Conservation (phyloP, 2,113 vertebrate species). For the Cottus gobio region DNA sequence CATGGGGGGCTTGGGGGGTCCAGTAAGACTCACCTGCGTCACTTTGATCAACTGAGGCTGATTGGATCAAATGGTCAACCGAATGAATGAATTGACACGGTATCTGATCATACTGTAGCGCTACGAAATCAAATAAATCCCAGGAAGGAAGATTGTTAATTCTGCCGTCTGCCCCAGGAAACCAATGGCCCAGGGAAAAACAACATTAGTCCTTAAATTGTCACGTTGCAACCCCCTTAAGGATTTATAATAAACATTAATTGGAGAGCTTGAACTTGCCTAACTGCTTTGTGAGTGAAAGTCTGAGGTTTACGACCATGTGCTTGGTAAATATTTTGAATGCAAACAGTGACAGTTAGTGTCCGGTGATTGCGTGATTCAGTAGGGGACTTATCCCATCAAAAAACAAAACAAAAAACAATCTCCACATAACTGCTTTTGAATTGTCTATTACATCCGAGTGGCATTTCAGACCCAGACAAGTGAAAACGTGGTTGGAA, state of each 20-base stretch:
- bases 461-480: conserved; percentile 30
- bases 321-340: conserved; percentile 58
- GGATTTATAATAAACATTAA: not conserved
- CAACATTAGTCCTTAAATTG: not conserved
- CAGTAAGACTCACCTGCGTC: not conserved
- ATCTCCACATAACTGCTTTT: conserved; percentile 46
- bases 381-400: conserved; percentile 45
- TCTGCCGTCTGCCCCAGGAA: not conserved
- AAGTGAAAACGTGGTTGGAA: conserved; percentile 27
- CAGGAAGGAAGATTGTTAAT: not conserved
- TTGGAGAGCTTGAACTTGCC: not conserved
- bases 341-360: conserved; percentile 65
- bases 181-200: not conserved
- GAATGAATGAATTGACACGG: not conserved
- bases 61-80: conserved; percentile 11
- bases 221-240: not conserved
- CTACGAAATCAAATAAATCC: not conserved
- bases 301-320: conserved; percentile 42
- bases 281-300: conserved; percentile 12
- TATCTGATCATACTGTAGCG: not conserved
- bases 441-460: conserved; percentile 54
- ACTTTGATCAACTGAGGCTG: not conserved
- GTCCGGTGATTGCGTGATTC: conserved; percentile 50
- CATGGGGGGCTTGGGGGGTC: not conserved
- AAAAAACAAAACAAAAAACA: conserved; percentile 33